Evolutionary conservation across 2,113 vertebrate genomes (phyloP), one percentile per base, ranked within the genome.

Genomic region (Psilopogon haemacephalus): DNA sequence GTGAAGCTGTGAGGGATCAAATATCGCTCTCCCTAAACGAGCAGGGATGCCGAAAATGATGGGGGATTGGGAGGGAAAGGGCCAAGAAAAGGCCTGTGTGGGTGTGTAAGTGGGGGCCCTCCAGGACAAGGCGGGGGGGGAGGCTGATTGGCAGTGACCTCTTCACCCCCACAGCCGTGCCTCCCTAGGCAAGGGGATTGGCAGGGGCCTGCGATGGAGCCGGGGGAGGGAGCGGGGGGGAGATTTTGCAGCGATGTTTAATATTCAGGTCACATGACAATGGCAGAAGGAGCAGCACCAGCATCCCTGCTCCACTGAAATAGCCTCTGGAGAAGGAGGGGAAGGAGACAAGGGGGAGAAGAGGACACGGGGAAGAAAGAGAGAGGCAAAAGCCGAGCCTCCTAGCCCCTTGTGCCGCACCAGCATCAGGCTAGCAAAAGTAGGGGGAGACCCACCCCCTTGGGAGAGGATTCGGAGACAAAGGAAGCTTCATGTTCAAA

Each of bases 401-500:
- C 14, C 3, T 56, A 94, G 90, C 72, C 59, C 91, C 52, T 67
- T 20, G 58, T 38, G 14, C 59, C 20, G 48, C 28, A 4, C 52
- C 87, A 76, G 75, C 81, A 0, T 73, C 82, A 89, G 90, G 73
- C 88, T 91, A 93, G 83, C n/a, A 69, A 70, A 88, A 95, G 89
- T 91, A 17, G 28, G 85, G 91, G 93, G 56, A 91, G 63, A 89
- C 40, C 79, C 89, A 94, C 65, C 87, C 89, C 64, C 46, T 77
- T 70, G 67, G 86, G 93, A 97, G 95, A 97, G 93, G 94, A 96
- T 95, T 96, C 83, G 18, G 94, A 98, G 95, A 98, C 97, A 98
- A 98, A 98, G 97, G 93, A 97, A 97, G 95, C 97, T 98, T 97
- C 97, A 98, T 98, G 97, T 98, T 98, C 95, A 98, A 98, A 98